Percentiles rank a stretch among this genome's conserved stretches.
Evolutionary conservation across 2,113 vertebrate species (phyloP).

Genomic region (Illadopsis cleaveri): DNA sequence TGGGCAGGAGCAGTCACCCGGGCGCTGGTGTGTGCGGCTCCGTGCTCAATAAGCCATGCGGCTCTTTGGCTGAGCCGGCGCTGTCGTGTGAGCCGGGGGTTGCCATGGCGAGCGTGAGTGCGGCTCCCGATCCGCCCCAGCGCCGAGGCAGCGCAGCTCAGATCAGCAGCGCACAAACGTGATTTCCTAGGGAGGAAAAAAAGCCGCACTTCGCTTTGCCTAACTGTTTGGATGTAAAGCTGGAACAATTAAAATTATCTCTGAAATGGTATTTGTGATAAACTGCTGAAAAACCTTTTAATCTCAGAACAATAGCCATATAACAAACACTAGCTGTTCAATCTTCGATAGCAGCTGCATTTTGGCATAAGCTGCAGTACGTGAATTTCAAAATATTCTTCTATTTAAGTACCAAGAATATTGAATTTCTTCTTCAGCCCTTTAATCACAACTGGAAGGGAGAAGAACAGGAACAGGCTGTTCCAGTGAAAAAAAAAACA

Average conservation of each 20-base stretch:
- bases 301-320: not conserved
- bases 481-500: not conserved
- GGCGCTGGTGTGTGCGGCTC: not conserved
- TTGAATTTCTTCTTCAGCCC: not conserved
- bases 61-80: slow-evolving; percentile 10
- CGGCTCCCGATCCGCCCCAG: not conserved
- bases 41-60: slow-evolving; percentile 3
- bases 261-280: not conserved
- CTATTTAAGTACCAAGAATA: not conserved
- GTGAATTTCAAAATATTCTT: not conserved
- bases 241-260: not conserved
- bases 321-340: not conserved
- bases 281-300: not conserved
- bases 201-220: not conserved
- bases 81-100: slow-evolving; percentile 38
- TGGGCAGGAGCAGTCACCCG: slow-evolving; percentile 23
- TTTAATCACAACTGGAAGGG: not conserved
- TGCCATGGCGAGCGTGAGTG: slow-evolving; percentile 63
- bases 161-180: not conserved
- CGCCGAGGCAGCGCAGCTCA: not conserved
- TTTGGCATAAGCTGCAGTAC: not conserved
- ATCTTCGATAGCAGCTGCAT: not conserved
- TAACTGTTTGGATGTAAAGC: not conserved
- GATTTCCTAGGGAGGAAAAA: not conserved
- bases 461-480: accelerated